phyloP scores from a whole-genome alignment of 2,888 invertebrate genomes.

The Dolichomitus sp. region DNA sequence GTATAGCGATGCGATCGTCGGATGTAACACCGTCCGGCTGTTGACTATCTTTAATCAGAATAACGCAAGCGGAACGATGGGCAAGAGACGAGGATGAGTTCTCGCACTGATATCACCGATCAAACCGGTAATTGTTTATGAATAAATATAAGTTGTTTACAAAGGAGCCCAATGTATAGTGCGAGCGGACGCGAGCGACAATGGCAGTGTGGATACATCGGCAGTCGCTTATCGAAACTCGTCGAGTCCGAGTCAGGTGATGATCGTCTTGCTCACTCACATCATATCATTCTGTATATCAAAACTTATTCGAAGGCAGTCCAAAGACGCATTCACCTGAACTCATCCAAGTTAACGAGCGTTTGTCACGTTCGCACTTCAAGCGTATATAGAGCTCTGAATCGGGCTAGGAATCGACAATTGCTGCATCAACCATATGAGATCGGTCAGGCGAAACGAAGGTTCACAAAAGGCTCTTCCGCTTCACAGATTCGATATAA shows the following conservation, averaged over 20 bases:
- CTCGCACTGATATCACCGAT: slow-evolving; percentile 69
- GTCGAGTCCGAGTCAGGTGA: slow-evolving; percentile 69
- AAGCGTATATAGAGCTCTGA: slow-evolving; percentile 40
- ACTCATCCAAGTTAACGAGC: slow-evolving; percentile 32
- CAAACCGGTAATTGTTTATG: slow-evolving; percentile 83
- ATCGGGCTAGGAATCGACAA: slow-evolving; percentile 72
- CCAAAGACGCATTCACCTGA: slow-evolving; percentile 6
- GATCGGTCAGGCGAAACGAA: slow-evolving; percentile 81
- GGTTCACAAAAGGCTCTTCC: slow-evolving; percentile 76
- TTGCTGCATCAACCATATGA: slow-evolving; percentile 70
- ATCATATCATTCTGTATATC: slow-evolving; percentile 10
- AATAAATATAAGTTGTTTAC: slow-evolving; percentile 84
- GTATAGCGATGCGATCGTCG: slow-evolving; percentile 41
- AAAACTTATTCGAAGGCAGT: slow-evolving; percentile 8
- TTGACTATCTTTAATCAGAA: slow-evolving; percentile 46
- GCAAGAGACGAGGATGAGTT: slow-evolving; percentile 65
- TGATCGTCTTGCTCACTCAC: slow-evolving; percentile 68
- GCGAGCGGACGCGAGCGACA: slow-evolving; percentile 75
- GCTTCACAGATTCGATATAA: slow-evolving; percentile 76
- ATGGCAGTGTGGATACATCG: slow-evolving; percentile 67
- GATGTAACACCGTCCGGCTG: slow-evolving; percentile 36
- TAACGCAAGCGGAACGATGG: slow-evolving; percentile 58
- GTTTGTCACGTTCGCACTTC: slow-evolving; percentile 71
- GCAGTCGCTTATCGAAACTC: slow-evolving; percentile 68
- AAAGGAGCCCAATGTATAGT: slow-evolving; percentile 76